Evolutionary conservation across 2,888 invertebrate species (phyloP), one percentile per base, ranked within the genome.

Genomic region (Tanypteryx hageni): DNA sequence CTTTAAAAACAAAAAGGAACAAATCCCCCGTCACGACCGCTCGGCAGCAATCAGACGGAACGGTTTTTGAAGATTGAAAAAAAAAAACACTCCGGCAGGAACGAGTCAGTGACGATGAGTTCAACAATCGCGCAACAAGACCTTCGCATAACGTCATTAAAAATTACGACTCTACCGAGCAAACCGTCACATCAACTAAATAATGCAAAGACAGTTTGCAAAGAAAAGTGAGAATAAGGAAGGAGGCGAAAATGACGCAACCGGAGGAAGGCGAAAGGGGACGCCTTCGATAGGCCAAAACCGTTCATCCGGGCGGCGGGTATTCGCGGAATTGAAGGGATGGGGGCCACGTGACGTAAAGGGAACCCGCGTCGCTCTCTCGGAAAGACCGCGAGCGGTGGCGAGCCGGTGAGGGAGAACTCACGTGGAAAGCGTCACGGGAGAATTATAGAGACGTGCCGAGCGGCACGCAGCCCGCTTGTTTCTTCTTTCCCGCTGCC

Each of bases 301-400:
- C 22, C 22, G 2, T 68, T 22, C n/a, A 22, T 68, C 22, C n/a
- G 76, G 76, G 76, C 27, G 27, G 22, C 76, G 76, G 5, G 76
- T n/a, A 76, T 76, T 76, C 76, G 76, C 14, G 76, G 76, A 76
- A 76, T 44, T 5, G 5, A 76, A 5, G 8, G 10, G 76, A 22
- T 27, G 76, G 76, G 22, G 76, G 76, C 76, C 22, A 76, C 76
- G 76, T 76, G 76, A 76, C 76, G 76, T n/a, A 76, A 44, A 76
- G 76, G n/a, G 22, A 22, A 27, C n/a, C n/a, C 68, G 11, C 76
- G n/a, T 22, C 22, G 9, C 16, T 68, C 76, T 76, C 76, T 76
- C 27, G 76, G 76, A 76, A 76, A 76, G 76, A 76, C 22, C 16
- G n/a, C 68, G 11, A 64, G 0, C 44, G 44, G 44, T 44, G 44